phyloP scores from a whole-genome alignment of 2,888 invertebrate species.

The Zygaena filipendulae region DNA sequence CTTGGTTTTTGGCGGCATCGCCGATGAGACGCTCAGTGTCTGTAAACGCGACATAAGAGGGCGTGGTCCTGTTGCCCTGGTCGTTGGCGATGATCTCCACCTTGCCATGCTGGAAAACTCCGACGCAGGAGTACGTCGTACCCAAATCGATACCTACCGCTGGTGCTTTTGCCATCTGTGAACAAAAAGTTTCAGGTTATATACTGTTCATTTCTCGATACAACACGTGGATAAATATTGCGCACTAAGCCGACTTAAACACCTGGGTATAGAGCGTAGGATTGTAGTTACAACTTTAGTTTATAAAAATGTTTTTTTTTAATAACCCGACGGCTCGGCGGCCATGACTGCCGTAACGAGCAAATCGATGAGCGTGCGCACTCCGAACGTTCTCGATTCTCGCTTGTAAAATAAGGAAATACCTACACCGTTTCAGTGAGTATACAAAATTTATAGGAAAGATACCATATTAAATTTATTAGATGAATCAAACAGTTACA shows the following conservation, averaged over 20 bases:
- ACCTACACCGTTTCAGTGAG: constrained; percentile 10
- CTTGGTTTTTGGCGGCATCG: constrained; percentile 86
- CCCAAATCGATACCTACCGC: constrained; percentile 97
- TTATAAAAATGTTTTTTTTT: no score
- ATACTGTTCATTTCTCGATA: no score
- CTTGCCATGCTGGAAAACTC: constrained; percentile 92
- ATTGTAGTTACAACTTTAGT: no score
- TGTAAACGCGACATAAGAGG: constrained; percentile 86
- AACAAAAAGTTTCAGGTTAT: constrained; percentile 19
- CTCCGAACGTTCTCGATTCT: constrained; percentile 37
- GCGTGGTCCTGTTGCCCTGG: constrained; percentile 90
- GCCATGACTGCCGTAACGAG: constrained; percentile 33
- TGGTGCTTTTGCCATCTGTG: constrained; percentile 78
- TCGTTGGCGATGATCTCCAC: constrained; percentile 92
- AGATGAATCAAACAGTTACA: constrained; percentile 5
- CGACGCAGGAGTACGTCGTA: constrained; percentile 95
- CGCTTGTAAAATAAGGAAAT: constrained; percentile 6
- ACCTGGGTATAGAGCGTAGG: no score
- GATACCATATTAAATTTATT: no score
- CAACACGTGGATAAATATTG: no score
- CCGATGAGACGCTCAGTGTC: constrained; percentile 87
- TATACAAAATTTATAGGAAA: neutral
- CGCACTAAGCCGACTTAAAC: no score
- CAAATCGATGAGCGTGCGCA: constrained; percentile 32
- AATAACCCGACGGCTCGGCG: no score